phyloP scores from a whole-genome alignment of 2,888 invertebrate species.

The Sphinx pinastri region DNA sequence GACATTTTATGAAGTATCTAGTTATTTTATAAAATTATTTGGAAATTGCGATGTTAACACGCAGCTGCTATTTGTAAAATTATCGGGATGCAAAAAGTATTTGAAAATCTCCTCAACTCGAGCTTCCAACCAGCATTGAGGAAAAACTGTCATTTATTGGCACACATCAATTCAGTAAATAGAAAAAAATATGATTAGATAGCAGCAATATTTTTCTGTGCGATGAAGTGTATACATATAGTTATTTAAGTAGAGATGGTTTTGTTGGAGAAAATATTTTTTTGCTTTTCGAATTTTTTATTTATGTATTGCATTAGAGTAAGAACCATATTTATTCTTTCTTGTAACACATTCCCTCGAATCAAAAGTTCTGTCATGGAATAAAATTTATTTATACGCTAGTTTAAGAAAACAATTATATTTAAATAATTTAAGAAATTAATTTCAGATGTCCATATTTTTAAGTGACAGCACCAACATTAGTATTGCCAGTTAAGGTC shows the following conservation, averaged over 20 bases:
- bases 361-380: slow-evolving; percentile 3
- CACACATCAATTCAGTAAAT: too few species aligned
- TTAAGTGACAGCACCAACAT: slow-evolving; percentile 3
- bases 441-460: slow-evolving; percentile 17
- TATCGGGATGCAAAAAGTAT: too few species aligned
- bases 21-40: background rate
- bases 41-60: background rate
- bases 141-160: too few species aligned
- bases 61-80: too few species aligned
- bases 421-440: background rate
- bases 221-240: too few species aligned
- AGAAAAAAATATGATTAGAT: too few species aligned
- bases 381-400: slow-evolving; percentile 13
- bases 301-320: background rate
- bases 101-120: too few species aligned
- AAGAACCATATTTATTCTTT: slow-evolving; percentile 1
- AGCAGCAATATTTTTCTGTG: too few species aligned
- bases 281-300: background rate
- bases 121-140: too few species aligned
- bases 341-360: slow-evolving; percentile 16
- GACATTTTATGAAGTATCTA: background rate
- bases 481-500: slow-evolving; percentile 3
- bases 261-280: too few species aligned
- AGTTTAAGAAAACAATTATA: slow-evolving; percentile 8
- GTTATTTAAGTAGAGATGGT: too few species aligned